Evolutionary conservation across 92 coral and sea anemone genomes (phyloP).

Genomic region (Parazoanthus darwini): DNA sequence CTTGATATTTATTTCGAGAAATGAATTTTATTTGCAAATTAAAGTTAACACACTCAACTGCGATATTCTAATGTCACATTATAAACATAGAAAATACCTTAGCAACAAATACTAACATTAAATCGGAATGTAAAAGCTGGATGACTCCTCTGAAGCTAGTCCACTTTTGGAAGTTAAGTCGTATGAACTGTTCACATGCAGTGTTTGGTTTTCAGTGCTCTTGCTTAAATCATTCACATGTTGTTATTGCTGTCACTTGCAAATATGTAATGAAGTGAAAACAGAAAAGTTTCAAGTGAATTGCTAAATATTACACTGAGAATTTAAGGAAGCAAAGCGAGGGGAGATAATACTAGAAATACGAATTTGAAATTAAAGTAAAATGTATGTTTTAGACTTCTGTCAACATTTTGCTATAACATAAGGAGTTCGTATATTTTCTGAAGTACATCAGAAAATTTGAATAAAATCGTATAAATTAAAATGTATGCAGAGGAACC

Average conservation of each 20-base stretch:
- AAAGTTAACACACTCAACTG: too few relatives aligned
- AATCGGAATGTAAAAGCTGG: not conserved
- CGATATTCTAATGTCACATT: not conserved
- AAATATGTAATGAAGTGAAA: not conserved
- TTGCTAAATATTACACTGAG: not conserved
- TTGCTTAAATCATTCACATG: not conserved
- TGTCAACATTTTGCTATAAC: too few relatives aligned
- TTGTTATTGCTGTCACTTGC: not conserved
- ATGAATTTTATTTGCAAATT: constrained; percentile 14
- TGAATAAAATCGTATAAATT: too few relatives aligned
- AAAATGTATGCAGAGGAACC: not conserved
- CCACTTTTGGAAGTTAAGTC: not conserved
- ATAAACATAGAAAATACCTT: not conserved
- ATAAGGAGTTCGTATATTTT: too few relatives aligned
- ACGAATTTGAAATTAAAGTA: not conserved
- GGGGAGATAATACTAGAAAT: not conserved
- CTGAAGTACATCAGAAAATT: too few relatives aligned
- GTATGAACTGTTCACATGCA: not conserved
- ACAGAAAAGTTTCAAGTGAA: not conserved
- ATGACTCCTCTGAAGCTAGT: not conserved
- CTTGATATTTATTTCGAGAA: constrained; percentile 84
- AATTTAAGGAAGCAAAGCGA: not conserved
- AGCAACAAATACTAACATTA: not conserved
- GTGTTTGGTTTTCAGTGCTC: not conserved
- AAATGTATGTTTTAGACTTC: not conserved